Conservation (phyloP, 2,113 vertebrate genomes). For the Atractosteus spatula region DNA sequence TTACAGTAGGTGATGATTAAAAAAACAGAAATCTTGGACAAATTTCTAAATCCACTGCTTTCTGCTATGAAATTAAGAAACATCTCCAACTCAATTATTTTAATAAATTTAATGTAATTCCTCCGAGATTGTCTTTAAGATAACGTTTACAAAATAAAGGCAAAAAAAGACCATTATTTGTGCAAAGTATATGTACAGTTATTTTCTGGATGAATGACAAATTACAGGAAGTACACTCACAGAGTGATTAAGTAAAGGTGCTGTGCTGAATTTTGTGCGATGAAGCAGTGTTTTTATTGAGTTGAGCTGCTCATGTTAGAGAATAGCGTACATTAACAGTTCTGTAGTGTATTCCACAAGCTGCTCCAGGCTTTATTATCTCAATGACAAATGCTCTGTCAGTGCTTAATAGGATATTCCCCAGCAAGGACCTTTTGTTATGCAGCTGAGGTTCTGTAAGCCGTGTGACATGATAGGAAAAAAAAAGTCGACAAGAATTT, state of each 20-base stretch:
- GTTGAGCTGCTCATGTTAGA: conserved; percentile 12
- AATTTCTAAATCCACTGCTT: too few species aligned
- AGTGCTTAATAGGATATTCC: conserved; percentile 81
- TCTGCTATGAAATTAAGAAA: too few species aligned
- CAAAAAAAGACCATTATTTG: conserved; percentile 12
- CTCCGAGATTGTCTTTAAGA: neutral
- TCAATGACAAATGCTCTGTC: conserved; percentile 92
- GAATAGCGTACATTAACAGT: conserved; percentile 18
- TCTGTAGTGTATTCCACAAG: conserved; percentile 60
- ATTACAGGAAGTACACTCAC: conserved; percentile 8
- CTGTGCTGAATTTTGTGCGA: conserved; percentile 11
- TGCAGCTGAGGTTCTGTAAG: conserved; percentile 85
- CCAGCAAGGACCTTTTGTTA: conserved; percentile 83
- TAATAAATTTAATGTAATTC: too few species aligned
- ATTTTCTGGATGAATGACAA: conserved; percentile 17
- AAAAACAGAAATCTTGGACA: too few species aligned
- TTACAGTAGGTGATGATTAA: too few species aligned
- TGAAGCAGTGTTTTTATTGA: conserved; percentile 15
- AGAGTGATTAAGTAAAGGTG: conserved; percentile 2
- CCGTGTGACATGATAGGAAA: conserved; percentile 79
- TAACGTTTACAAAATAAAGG: neutral
- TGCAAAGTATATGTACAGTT: neutral
- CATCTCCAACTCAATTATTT: too few species aligned
- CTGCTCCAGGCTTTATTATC: conserved; percentile 87
- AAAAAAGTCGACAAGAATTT: conserved; percentile 87